Evolutionary conservation across 2,888 invertebrate genomes (phyloP).

Genomic region (Flexamia atlantica): DNA sequence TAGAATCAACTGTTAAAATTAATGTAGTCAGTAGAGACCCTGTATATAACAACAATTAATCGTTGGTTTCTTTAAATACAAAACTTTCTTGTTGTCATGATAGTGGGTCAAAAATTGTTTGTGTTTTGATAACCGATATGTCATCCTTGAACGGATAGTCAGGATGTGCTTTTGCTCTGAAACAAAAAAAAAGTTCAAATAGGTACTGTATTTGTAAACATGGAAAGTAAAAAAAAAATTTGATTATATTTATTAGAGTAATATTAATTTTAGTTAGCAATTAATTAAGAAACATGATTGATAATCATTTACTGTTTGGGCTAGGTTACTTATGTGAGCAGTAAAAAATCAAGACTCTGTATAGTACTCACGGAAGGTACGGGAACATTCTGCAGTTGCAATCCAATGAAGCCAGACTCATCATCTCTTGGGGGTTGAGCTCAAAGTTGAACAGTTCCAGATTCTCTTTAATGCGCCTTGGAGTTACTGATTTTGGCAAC

Average conservation of each 20-base stretch:
- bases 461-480: slow-evolving; percentile 26
- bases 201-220: too few relatives aligned
- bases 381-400: slow-evolving; percentile 35
- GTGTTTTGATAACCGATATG: background rate
- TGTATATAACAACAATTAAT: too few relatives aligned
- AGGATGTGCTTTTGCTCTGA: background rate
- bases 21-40: too few relatives aligned
- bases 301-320: too few relatives aligned
- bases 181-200: background rate
- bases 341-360: too few relatives aligned
- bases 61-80: too few relatives aligned
- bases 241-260: too few relatives aligned
- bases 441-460: slow-evolving; percentile 46
- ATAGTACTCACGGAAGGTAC: slow-evolving; percentile 24
- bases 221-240: background rate
- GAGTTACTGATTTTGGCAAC: slow-evolving; percentile 36
- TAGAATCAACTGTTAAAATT: too few relatives aligned
- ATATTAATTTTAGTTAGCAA: too few relatives aligned
- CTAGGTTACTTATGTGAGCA: too few relatives aligned
- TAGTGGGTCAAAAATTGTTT: background rate
- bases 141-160: slow-evolving; percentile 29
- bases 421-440: slow-evolving; percentile 7
- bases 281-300: too few relatives aligned
- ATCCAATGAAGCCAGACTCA: slow-evolving; percentile 11
- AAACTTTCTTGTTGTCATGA: too few relatives aligned